These are phyloP conservation scores for Diabrotica virgifera DNA, from an alignment of 1,140 invertebrate species.

Conservation along the genomic window DNA sequence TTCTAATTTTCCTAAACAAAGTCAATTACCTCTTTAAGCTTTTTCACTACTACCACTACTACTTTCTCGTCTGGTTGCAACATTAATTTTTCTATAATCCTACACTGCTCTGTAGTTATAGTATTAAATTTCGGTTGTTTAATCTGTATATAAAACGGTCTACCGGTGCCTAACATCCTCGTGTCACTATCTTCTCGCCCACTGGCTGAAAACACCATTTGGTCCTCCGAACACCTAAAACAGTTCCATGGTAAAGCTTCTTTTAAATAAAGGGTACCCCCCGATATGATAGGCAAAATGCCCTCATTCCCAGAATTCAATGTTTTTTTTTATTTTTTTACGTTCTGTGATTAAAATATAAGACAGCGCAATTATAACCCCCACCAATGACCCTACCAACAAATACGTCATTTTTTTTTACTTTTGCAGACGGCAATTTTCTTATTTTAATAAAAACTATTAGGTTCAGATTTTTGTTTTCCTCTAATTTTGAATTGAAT, in stretches of 20 bases:
- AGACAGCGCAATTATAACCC: no score
- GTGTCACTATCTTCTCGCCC: conserved; percentile 93
- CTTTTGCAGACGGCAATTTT: no score
- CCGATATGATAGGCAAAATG: no score
- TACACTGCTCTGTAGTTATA: conserved; percentile 54
- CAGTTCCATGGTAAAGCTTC: background rate
- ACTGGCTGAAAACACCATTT: conserved; percentile 72
- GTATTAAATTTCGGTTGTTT: conserved; percentile 62
- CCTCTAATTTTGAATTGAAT: no score
- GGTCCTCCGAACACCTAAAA: conserved; percentile 27
- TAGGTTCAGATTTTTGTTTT: no score
- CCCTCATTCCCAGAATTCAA: no score
- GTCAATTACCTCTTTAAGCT: conserved; percentile 59
- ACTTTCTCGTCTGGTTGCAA: conserved; percentile 61
- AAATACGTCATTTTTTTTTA: no score
- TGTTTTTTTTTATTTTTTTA: no score
- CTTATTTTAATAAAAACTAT: no score
- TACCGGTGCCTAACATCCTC: conserved; percentile 76
- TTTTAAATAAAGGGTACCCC: no score
- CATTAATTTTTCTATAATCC: conserved; percentile 58
- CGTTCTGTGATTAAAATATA: background rate
- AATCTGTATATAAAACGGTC: conserved; percentile 85
- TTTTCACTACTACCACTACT: conserved; percentile 50
- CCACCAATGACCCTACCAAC: no score
- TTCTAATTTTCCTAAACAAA: no score